Evolutionary conservation across 2,113 vertebrate species (phyloP), one percentile per base, ranked within the genome.

Genomic region (Chamaea fasciata): DNA sequence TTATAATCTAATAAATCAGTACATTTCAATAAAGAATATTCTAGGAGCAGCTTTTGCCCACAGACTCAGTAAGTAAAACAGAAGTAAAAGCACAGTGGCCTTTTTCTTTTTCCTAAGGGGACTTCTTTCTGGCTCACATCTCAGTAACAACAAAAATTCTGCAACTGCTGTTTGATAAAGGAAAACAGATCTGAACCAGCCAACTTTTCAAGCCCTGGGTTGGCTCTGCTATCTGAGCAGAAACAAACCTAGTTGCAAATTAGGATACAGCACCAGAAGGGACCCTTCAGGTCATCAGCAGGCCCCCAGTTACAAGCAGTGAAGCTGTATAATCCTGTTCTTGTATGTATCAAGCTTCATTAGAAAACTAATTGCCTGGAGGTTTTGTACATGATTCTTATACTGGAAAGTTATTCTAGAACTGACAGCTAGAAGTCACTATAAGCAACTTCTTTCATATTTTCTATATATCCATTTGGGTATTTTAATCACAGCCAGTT

Each of bases 291-390:
- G 92, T 94, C 96, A 90, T 65, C 83, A 93, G 77, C 68, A 89
- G 73, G 79, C 50, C 71, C 46, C n/a, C 67, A 41, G 78, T 88
- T 76, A 74, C 83, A 70, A 83, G 71, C 79, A 90, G 60, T 17
- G 86, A 89, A 83, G 69, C 65, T 70, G 39, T 80, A 83, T 81
- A 90, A 96, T 90, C 88, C 71, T 42, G 47, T 67, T 81, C 83
- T 90, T 94, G 80, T 81, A 56, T 27, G 24, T 94, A 91, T 87
- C 74, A 94, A 91, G 80, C 81, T 94, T 95, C 87, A 79, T 91
- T 91, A 92, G 83, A 94, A 92, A 94, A 89, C 56, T 78, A 94
- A 87, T 65, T 78, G 92, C 92, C 90, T 93, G 89, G 73, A 94
- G 92, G 86, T 83, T 93, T 95, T 89, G 83, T 53, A 57, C 49